Evolutionary conservation across 2,888 invertebrate species (phyloP), one percentile per base, ranked within the genome.

Genomic region (Aricia artaxerxes): DNA sequence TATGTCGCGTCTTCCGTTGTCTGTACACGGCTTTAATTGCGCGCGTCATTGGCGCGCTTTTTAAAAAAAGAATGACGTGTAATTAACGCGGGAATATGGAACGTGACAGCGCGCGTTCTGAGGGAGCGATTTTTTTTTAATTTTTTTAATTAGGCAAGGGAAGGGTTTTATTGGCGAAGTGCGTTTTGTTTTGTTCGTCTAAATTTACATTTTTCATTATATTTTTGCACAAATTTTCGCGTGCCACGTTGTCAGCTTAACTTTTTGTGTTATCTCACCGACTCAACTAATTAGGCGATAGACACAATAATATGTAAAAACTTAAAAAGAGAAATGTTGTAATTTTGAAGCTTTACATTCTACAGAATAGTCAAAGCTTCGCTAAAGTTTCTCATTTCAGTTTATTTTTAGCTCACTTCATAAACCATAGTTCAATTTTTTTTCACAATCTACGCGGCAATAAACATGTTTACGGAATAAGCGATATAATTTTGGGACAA

Each of bases 31-130:
- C 91, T 93, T 93, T 94, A 94, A 94, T 94, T 94, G 94, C 91
- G 91, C 93, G 92, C 93, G 94, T 94, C 94, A 94, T 94, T 92
- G 93, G 92, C 92, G 92, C 89, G 92, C 93, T 93, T 93, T 94
- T 93, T 93, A 89, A 94, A 94, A 94, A 85, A 94, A 94, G 92
- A 94, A 94, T 94, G 94, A 94, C 93, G 92, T 94, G 94, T 94
- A 94, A 94, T 94, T 94, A 94, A 93, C 92, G 93, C 94, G 92
- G 90, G 93, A 93, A 93, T 94, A 93, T 94, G 92, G 92, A 93
- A 93, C 94, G 94, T 94, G 94, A 94, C 94, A 91, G 90, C 89
- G 92, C 92, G 91, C 89, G 92, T 93, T 94, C 90, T 91, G 91
- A 92, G 93, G 93, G 93, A 88, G 91, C 86, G 84, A 86, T 88